A percentile compares a stretch with the other conserved stretches of the same genome.
Evolutionary conservation across 2,888 invertebrate species (phyloP).

Genomic region (Leuctra nigra): DNA sequence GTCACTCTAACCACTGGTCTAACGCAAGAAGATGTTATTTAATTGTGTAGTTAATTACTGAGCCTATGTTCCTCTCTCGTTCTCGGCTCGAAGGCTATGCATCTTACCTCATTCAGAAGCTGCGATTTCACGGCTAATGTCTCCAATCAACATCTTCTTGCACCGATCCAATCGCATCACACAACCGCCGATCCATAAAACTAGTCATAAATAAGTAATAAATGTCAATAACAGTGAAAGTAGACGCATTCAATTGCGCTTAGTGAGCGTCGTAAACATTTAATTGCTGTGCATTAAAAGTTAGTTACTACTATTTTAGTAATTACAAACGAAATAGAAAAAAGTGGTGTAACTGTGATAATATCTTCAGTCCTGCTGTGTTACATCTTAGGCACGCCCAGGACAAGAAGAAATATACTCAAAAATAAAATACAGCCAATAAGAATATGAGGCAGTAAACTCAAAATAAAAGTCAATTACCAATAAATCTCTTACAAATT

Average conservation of each 20-base stretch:
- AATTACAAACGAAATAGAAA: not conserved
- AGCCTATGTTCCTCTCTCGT: not conserved
- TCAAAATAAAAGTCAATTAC: too few species aligned
- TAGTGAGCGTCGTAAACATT: not conserved
- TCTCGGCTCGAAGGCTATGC: not conserved
- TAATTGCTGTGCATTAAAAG: not conserved
- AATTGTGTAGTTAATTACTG: not conserved
- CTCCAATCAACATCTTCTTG: too few species aligned
- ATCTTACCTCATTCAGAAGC: too few species aligned
- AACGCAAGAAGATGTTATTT: slow-evolving; percentile 5
- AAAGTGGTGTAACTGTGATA: too few species aligned
- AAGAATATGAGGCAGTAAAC: too few species aligned
- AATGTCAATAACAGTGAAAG: slow-evolving; percentile 7
- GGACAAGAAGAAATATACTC: too few species aligned
- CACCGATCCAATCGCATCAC: not conserved
- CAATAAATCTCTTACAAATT: too few species aligned
- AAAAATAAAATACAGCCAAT: too few species aligned
- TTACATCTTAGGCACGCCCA: too few species aligned
- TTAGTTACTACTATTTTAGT: not conserved
- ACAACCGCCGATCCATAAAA: too few species aligned
- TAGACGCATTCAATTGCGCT: slow-evolving; percentile 4
- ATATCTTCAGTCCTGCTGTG: too few species aligned
- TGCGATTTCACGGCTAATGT: too few species aligned
- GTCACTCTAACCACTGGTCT: not conserved
- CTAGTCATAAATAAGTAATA: not conserved